Base-by-base conservation (phyloP, 2,888 invertebrate genomes). In the Lasioglossum pauxillum region DNA sequence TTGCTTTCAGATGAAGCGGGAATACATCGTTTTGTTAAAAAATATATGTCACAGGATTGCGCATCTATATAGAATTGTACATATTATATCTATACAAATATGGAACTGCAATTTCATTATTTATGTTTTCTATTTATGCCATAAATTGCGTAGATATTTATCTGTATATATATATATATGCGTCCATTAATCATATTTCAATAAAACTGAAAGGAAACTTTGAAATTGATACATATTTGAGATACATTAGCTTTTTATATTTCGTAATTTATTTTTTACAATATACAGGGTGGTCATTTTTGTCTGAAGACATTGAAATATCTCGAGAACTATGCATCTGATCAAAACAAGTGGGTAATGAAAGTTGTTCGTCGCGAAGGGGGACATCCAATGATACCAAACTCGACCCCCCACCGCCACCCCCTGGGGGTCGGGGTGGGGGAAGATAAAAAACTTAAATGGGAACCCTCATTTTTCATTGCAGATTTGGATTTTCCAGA, bases 1-100 rank as follows among this genome's bases (percentile, higher is more conserved):
- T 88, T 87, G 86, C 95, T 96, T 96, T 83, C 96, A 97, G 97
- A 97, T 95, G 96, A 97, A 94, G 95, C 95, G 67, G 96, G 96
- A 86, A 96, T 97, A 86, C 96, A 96, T 91, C 94, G 96, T 90
- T 95, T 96, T 91, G 95, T 97, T 49, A 82, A n/a, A 93, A 75
- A 96, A 64, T 80, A 77, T 38, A 82, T 88, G 87, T n/a, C 69
- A 31, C 76, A 87, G 31, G 75, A 83, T 49, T 80, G 80, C 49
- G 5, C 23, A 64, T 71, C 38, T 35, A 44, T 31, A 60, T 44
- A 38, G 31, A 71, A 57, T 80, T 71, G 73, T 85, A 83, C 41
- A 85, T 38, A 38, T n/a, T 80, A 77, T 27, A 31, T 23, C 19
- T 41, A 69, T n/a, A 79, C 76, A 41, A 73, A 75, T 76, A 72